Evolutionary conservation across 2,797 vertebrate genomes (phyloP).

Genomic region (Enteromius fasciolatus): DNA sequence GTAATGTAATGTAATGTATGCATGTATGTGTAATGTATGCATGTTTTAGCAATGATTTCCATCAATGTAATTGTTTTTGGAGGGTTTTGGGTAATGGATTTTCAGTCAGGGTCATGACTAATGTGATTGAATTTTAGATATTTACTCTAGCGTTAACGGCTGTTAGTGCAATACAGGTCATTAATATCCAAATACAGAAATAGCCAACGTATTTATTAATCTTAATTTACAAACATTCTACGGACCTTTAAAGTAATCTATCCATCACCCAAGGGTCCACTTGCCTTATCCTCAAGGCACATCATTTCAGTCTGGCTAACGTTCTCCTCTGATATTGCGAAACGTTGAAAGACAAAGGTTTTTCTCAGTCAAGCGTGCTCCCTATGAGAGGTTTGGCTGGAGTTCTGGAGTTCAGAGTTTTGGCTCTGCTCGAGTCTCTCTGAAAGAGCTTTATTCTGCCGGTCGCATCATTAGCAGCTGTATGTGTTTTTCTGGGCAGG

Average conservation of each 20-base stretch:
- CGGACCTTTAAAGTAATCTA: not conserved
- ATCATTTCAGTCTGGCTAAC: conserved; percentile 14
- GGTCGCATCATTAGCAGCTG: conserved; percentile 44
- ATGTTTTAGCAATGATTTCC: not conserved
- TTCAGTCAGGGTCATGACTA: not conserved
- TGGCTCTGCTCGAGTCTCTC: conserved; percentile 25
- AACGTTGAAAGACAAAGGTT: conserved; percentile 32
- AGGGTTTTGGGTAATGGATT: conserved; percentile 3
- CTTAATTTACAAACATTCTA: not conserved
- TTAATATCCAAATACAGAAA: conserved; percentile 25
- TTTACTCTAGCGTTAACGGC: not conserved
- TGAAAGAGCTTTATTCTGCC: conserved; percentile 23
- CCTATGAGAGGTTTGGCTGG: conserved; percentile 15
- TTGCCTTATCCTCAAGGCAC: not conserved
- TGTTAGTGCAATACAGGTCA: conserved; percentile 6
- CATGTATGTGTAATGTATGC: not conserved
- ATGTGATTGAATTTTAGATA: conserved; percentile 4
- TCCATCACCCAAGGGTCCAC: conserved; percentile 21
- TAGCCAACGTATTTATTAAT: not conserved
- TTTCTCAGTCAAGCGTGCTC: conserved; percentile 22
- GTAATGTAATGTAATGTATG: too few species aligned
- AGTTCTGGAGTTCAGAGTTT: conserved; percentile 36
- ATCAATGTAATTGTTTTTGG: conserved; percentile 3
- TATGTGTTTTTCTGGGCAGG: conserved; percentile 32
- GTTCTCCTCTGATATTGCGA: conserved; percentile 2